phyloP scores from a whole-genome alignment of 2,888 invertebrate genomes.

The Exocentrus adspersus region DNA sequence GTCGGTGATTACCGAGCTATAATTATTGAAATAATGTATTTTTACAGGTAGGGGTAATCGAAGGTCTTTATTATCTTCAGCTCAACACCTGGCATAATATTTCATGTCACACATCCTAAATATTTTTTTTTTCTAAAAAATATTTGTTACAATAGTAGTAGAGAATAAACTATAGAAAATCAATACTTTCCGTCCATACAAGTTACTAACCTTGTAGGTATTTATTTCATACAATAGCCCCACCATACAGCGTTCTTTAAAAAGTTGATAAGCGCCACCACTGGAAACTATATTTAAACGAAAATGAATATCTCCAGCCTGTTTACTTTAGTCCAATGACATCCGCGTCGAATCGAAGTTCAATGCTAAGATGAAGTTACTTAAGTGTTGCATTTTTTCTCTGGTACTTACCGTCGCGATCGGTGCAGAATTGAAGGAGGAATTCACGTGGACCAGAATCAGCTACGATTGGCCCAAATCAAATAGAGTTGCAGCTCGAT shows the following conservation, averaged over 20 bases:
- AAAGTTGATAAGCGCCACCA: neutral
- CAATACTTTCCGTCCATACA: too few relatives aligned
- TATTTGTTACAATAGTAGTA: too few relatives aligned
- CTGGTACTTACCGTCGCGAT: constrained; percentile 26
- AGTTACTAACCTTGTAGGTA: too few relatives aligned
- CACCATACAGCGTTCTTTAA: neutral
- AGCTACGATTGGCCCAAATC: constrained; percentile 51
- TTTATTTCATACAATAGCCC: too few relatives aligned
- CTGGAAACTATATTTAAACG: constrained; percentile 4
- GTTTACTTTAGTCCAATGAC: constrained; percentile 34
- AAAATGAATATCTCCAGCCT: constrained; percentile 18
- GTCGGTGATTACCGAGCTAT: too few relatives aligned
- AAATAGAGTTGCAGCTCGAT: constrained; percentile 8
- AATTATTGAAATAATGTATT: too few relatives aligned
- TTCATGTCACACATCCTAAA: too few relatives aligned
- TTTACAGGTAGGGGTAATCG: too few relatives aligned
- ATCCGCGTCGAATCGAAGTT: constrained; percentile 21
- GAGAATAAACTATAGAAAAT: too few relatives aligned
- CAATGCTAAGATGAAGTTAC: constrained; percentile 22
- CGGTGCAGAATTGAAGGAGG: constrained; percentile 55
- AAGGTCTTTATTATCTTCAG: too few relatives aligned
- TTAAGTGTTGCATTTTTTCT: constrained; percentile 14
- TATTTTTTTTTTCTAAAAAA: too few relatives aligned
- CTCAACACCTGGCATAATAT: too few relatives aligned
- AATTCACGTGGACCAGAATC: constrained; percentile 60